Evolutionary conservation across 2,888 invertebrate species (phyloP), one percentile per base, ranked within the genome.

Genomic region (Resseliella maxima): DNA sequence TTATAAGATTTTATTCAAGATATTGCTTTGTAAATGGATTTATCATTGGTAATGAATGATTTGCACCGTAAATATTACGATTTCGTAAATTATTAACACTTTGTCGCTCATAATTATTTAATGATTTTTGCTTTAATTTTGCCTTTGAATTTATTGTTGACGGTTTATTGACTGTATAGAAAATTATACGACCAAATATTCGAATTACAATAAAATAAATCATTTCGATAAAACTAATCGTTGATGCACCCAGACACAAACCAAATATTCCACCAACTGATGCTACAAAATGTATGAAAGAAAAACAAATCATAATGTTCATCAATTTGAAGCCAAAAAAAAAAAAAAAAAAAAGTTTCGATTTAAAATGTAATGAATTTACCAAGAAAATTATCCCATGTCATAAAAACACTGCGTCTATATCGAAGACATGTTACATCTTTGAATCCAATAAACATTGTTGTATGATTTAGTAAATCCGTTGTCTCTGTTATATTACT

Each of bases 241-340:
- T 91, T 0, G 94, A 94, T 0, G 94, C 94, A 0, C 94, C 94
- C 0, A 94, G 90, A 86, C 94, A 94, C 0, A 94, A 90, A 0
- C 94, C 93, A 87, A 93, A 93, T 45, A 94, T 93, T 1, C 94
- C 94, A 0, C 94, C 94, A 83, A 94, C 92, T 85, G 93, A 93
- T 0, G 94, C 94, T 94, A 90, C 10, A 85, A 85, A 45, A 45
- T 45, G 45, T 45, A 45, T 45, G 12, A 45, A 12, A 45, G 12
- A 10, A 45, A 45, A 45, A 38, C 5, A 36, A 36, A 8, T 18
- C 36, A 85, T 10, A 50, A 24, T 27, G 27, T 15, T 35, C 27
- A 18, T 36, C 27, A 36, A 86, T 38, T 64, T 64, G 85, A 50
- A 50, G n/a, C n/a, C n/a, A n/a, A n/a, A n/a, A n/a, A 41, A 41